Base-by-base conservation (phyloP, 1,140 invertebrate genomes). In the Drosophila auraria region DNA sequence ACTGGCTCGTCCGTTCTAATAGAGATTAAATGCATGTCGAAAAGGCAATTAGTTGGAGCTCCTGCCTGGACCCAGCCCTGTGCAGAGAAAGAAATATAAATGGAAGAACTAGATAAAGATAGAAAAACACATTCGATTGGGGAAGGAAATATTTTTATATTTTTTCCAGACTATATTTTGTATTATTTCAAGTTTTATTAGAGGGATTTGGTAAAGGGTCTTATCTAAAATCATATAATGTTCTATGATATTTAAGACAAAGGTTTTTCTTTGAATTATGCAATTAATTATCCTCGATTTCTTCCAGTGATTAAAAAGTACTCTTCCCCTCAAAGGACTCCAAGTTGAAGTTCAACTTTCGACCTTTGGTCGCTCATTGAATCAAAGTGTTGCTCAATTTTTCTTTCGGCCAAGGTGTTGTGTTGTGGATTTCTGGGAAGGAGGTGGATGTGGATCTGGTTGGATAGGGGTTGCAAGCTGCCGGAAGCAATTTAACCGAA, bases 1-100 rank as follows among this genome's bases (percentile, higher is more conserved):
- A 87, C 75, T 57, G 20, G 54, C 54, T 57, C 54, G 54, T 82
- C 69, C 69, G 50, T 56, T 87, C 91, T 92, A 92, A 92, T 92
- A 92, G 83, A 91, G 91, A 92, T 92, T 92, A 92, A 92, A 92
- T 92, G 91, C 78, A 92, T 92, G 91, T 92, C 91, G 91, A 92
- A 84, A 92, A 92, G 91, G 86, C 91, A 92, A 92, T 92, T 92
- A 92, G 91, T 91, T 74, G 69, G 56, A 45, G 69, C 38, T 91
- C 87, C 65, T 79, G 69, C 61, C 60, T 65, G 47, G 72, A 30
- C n/a, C 15, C 69, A 59, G 68, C 58, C 54, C 56, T 38, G 33
- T 44, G 25, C 40, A 53, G 30, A 44, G 25, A 1, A n/a, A 56
- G 2, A 56, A 56, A 40, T 3, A 36, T 3, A 23, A 1, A 12